A percentile compares a stretch with the other conserved stretches of the same genome.
Conservation (phyloP, 2,113 vertebrate genomes). For the Typhlomys cinereus region DNA sequence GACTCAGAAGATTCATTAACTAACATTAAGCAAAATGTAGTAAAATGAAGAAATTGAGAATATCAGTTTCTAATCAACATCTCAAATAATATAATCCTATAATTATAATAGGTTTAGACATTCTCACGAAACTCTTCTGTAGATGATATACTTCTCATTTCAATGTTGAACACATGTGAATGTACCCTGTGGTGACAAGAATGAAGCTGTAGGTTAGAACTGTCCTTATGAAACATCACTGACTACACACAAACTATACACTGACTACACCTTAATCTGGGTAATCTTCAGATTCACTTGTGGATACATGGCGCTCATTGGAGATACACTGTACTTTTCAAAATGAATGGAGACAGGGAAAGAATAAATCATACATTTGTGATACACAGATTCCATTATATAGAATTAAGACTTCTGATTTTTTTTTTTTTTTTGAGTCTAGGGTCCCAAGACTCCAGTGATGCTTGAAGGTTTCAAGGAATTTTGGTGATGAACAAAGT, state of each 20-base stretch:
- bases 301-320: background rate
- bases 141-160: background rate
- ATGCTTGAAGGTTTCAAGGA: background rate
- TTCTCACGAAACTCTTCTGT: background rate
- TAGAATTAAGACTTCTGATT: background rate
- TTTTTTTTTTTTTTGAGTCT: no score
- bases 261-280: no score
- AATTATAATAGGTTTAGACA: background rate
- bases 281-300: background rate
- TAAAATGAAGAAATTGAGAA: background rate
- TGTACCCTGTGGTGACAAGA: background rate
- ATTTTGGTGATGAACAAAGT: background rate
- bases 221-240: background rate
- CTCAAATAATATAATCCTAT: slow-evolving; percentile 18
- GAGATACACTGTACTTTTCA: background rate
- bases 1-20: background rate
- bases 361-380: background rate
- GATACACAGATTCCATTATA: background rate
- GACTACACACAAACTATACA: background rate
- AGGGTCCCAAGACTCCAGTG: background rate
- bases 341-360: background rate
- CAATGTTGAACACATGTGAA: background rate
- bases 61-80: background rate
- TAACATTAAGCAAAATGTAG: background rate
- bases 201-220: background rate